Conservation (phyloP, 1,140 invertebrate species). For the Calephelis nemesis region DNA sequence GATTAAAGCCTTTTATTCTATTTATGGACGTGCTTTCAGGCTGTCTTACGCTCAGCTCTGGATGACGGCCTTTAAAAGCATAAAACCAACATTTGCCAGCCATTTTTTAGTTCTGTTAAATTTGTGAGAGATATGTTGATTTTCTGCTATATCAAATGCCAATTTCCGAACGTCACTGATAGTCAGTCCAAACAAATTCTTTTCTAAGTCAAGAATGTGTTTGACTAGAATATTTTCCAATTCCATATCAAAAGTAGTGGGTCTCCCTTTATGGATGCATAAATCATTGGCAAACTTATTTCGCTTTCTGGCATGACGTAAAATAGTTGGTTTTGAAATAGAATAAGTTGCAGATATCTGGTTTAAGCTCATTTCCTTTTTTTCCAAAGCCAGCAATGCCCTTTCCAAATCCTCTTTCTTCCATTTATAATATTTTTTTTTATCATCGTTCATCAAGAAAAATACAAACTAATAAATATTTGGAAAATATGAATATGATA, state of each 20-base stretch:
- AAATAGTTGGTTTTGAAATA: too few species aligned
- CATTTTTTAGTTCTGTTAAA: conserved; percentile 43
- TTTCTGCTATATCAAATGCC: conserved; percentile 46
- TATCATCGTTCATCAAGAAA: too few species aligned
- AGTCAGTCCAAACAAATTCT: conserved; percentile 2
- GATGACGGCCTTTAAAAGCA: conserved; percentile 25
- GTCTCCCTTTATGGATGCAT: background rate
- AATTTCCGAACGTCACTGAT: conserved; percentile 25
- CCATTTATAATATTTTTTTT: too few species aligned
- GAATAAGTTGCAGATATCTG: too few species aligned
- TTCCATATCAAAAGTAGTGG: background rate
- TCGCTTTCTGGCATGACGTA: too few species aligned
- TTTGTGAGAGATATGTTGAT: conserved; percentile 32
- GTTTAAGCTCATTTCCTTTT: too few species aligned
- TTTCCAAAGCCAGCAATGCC: too few species aligned
- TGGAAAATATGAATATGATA: too few species aligned
- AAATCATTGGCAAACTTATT: background rate
- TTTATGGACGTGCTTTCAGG: conserved; percentile 38
- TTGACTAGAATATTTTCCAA: background rate
- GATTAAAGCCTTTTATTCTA: conserved; percentile 41
- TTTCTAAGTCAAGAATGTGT: background rate
- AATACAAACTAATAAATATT: too few species aligned
- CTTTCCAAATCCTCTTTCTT: too few species aligned
- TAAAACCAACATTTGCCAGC: conserved; percentile 40
- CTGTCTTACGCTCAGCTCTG: conserved; percentile 34